Evolutionary conservation across 2,888 invertebrate species (phyloP).

Genomic region (Bhutanitis thaidina): DNA sequence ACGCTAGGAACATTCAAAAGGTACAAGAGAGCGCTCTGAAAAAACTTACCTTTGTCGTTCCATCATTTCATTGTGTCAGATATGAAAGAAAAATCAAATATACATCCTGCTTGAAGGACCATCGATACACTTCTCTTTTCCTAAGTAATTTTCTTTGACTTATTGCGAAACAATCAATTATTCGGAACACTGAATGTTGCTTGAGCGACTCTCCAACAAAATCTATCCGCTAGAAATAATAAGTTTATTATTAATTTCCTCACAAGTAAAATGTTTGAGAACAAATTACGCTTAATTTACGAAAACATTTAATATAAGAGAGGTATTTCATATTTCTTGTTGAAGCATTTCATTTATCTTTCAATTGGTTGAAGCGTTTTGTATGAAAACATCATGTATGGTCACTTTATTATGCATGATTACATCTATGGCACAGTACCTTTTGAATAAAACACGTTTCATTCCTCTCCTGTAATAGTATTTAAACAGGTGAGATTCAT

Average conservation of each 20-base stretch:
- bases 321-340: too few relatives aligned
- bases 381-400: too few relatives aligned
- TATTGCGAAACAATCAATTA: not conserved
- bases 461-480: too few relatives aligned
- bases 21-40: not conserved
- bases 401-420: too few relatives aligned
- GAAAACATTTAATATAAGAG: too few relatives aligned
- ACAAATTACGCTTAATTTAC: too few relatives aligned
- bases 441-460: too few relatives aligned
- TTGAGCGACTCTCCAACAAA: not conserved
- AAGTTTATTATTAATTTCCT: not conserved
- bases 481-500: too few relatives aligned
- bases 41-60: slow-evolving; percentile 2
- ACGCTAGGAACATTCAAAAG: slow-evolving; percentile 7
- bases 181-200: not conserved
- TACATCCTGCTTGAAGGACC: slow-evolving; percentile 5
- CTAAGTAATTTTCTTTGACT: not conserved
- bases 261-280: too few relatives aligned
- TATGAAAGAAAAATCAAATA: slow-evolving; percentile 10
- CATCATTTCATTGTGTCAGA: not conserved
- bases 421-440: too few relatives aligned
- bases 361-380: too few relatives aligned
- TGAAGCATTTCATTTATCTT: too few relatives aligned
- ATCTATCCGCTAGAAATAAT: not conserved
- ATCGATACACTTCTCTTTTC: not conserved